A percentile compares a stretch with the other conserved stretches of the same genome.
phyloP scores from a whole-genome alignment of 2,888 invertebrate species.

The Tolmerus cingulatus region DNA sequence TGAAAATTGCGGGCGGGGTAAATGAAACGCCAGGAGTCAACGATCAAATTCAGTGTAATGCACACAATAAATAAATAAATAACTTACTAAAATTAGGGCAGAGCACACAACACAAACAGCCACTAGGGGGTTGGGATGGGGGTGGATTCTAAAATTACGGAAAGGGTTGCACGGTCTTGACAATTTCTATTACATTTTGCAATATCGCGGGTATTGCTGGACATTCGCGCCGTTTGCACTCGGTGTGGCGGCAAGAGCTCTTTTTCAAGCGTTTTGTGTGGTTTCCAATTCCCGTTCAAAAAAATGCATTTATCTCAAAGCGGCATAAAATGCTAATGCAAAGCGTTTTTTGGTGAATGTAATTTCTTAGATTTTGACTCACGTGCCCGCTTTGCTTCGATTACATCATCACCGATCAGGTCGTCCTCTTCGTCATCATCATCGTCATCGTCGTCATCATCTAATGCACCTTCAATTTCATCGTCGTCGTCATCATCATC shows the following conservation, averaged over 20 bases:
- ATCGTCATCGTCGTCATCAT: constrained; percentile 73
- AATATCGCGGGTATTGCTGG: not conserved
- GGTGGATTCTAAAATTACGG: not conserved
- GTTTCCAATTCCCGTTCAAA: constrained; percentile 3
- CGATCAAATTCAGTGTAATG: constrained; percentile 28
- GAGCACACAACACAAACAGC: constrained; percentile 16
- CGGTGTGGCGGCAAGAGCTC: not conserved
- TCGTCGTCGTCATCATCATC: constrained; percentile 67
- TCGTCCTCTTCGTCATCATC: constrained; percentile 72
- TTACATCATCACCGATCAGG: constrained; percentile 70
- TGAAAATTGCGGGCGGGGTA: not conserved
- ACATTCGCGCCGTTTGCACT: not conserved
- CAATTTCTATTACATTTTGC: not conserved
- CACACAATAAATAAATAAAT: constrained; percentile 43
- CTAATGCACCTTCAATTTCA: constrained; percentile 72
- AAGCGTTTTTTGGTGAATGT: constrained; percentile 22
- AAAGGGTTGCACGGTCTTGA: not conserved
- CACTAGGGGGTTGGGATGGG: not conserved
- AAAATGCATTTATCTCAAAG: not conserved
- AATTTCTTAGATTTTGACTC: constrained; percentile 78
- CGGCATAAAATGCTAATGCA: constrained; percentile 5
- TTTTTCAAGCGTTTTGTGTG: constrained; percentile 38
- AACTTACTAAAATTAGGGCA: constrained; percentile 21
- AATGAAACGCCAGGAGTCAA: constrained; percentile 24
- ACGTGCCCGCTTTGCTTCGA: constrained; percentile 80